Percentiles rank a stretch among this genome's conserved stretches.
Evolutionary conservation across 1,140 invertebrate species (phyloP).

Genomic region (Bradysia coprophila): DNA sequence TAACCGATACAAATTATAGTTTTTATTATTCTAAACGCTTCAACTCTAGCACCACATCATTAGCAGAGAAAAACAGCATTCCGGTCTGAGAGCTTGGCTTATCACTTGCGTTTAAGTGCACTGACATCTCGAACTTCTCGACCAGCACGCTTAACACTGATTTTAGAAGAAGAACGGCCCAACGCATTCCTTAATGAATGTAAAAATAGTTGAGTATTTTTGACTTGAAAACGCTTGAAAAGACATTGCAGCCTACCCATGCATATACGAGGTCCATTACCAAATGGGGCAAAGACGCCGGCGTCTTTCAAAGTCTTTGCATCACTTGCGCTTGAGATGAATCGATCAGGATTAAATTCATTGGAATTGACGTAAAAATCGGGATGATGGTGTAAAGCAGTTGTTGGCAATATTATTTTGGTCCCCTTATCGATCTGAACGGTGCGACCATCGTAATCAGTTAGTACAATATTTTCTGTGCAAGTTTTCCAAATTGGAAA

Average conservation of each 20-base stretch:
- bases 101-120: not conserved
- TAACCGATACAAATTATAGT: no score
- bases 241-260: not conserved
- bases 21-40: no score
- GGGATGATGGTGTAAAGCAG: not conserved
- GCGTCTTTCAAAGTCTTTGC: not conserved
- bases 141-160: not conserved
- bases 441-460: not conserved
- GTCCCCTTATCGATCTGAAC: not conserved
- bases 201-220: not conserved
- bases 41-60: not conserved
- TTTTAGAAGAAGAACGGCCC: not conserved
- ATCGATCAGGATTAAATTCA: not conserved
- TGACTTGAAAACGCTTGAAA: not conserved
- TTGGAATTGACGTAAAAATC: not conserved
- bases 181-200: not conserved
- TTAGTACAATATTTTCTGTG: not conserved
- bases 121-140: not conserved
- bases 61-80: not conserved
- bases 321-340: not conserved
- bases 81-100: not conserved
- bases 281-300: not conserved
- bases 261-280: not conserved
- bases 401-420: not conserved
- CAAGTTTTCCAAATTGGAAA: slow-evolving; percentile 1